phyloP scores from a whole-genome alignment of 2,888 invertebrate species.

The Nephrocerus scutellatus region DNA sequence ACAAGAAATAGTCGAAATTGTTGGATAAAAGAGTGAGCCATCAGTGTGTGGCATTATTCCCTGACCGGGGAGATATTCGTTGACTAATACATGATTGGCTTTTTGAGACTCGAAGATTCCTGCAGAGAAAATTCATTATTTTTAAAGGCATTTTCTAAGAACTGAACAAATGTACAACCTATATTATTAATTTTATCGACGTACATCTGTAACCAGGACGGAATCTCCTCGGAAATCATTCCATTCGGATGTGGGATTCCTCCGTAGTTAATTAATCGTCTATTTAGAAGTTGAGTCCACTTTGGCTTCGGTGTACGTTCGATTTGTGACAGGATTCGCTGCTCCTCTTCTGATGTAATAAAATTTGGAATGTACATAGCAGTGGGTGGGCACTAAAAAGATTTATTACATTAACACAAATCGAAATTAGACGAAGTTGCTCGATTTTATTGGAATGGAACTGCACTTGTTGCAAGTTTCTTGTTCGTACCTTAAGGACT shows the following conservation, averaged over 20 bases:
- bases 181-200: slow-evolving; percentile 63
- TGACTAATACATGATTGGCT: slow-evolving; percentile 90
- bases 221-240: slow-evolving; percentile 86
- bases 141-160: not conserved
- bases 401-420: too few relatives aligned
- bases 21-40: slow-evolving; percentile 88
- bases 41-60: slow-evolving; percentile 97
- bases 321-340: slow-evolving; percentile 63
- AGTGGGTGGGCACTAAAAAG: slow-evolving; percentile 40
- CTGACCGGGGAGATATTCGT: slow-evolving; percentile 89
- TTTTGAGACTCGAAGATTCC: slow-evolving; percentile 56
- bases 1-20: slow-evolving; percentile 85
- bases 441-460: not conserved
- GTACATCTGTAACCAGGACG: slow-evolving; percentile 71
- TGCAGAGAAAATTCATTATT: slow-evolving; percentile 6
- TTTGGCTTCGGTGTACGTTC: slow-evolving; percentile 82
- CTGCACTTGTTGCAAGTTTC: not conserved
- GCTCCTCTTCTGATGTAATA: slow-evolving; percentile 67
- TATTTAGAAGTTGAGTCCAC: slow-evolving; percentile 88
- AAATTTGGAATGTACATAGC: slow-evolving; percentile 77
- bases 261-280: slow-evolving; percentile 96
- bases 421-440: not conserved
- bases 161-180: slow-evolving; percentile 49
- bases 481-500: slow-evolving; percentile 34
- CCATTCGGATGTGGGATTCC: slow-evolving; percentile 89